A percentile compares a stretch with the other conserved stretches of the same genome.
phyloP scores from a whole-genome alignment of 2,888 invertebrate species.

The Agonopterix alstromeriana region DNA sequence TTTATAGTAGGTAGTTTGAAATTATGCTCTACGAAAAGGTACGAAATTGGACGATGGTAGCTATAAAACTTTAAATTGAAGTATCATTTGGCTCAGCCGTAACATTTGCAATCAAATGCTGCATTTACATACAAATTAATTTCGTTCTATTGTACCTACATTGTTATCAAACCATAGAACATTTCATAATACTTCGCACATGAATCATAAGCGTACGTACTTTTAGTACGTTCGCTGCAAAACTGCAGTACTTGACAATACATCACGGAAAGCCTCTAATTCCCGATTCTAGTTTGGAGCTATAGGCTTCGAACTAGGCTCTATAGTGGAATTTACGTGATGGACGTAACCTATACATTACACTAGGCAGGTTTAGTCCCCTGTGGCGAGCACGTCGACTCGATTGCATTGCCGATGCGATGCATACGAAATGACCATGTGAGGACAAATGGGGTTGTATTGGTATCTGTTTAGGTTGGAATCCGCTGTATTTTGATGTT shows the following conservation, averaged over 20 bases:
- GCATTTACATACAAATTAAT: neutral
- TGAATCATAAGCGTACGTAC: too few relatives aligned
- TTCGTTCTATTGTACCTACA: neutral
- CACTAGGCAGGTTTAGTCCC: conserved; percentile 23
- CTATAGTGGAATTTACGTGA: conserved; percentile 33
- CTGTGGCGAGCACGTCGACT: conserved; percentile 31
- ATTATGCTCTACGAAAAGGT: conserved; percentile 20
- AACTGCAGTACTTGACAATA: conserved; percentile 19
- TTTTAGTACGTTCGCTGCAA: neutral
- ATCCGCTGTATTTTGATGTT: too few relatives aligned
- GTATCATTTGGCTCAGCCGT: conserved; percentile 5
- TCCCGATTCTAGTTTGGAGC: conserved; percentile 25
- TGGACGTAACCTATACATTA: conserved; percentile 46
- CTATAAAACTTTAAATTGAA: conserved; percentile 13
- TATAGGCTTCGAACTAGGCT: conserved; percentile 8
- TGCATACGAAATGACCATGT: conserved; percentile 42
- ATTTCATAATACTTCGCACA: too few relatives aligned
- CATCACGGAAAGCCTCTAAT: conserved; percentile 37
- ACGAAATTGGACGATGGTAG: conserved; percentile 16
- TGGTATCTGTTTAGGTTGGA: too few relatives aligned
- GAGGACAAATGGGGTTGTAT: neutral
- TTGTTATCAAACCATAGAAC: too few relatives aligned
- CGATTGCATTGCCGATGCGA: conserved; percentile 43
- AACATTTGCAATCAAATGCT: conserved; percentile 3
- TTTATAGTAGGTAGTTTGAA: conserved; percentile 14